Evolutionary conservation across 2,797 vertebrate species (phyloP).

Genomic region (Babyrousa celebensis): DNA sequence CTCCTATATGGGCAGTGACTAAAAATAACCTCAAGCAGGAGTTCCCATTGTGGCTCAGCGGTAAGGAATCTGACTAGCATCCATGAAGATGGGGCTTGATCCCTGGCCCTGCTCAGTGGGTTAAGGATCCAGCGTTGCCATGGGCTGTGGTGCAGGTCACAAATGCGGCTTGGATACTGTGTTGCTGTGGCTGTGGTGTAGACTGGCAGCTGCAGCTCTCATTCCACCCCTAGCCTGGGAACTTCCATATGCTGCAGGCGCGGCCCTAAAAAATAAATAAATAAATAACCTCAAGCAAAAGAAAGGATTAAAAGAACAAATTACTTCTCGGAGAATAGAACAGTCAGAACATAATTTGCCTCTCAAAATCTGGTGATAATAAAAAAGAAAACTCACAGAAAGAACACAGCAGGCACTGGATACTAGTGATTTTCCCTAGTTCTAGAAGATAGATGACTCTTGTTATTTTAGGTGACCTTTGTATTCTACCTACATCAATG

Average conservation of each 20-base stretch:
- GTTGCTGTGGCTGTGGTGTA: too few species aligned
- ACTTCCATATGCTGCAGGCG: too few species aligned
- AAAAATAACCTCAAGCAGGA: not conserved
- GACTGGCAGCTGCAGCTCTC: too few species aligned
- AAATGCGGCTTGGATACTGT: too few species aligned
- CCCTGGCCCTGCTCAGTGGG: too few species aligned
- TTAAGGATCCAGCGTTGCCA: too few species aligned
- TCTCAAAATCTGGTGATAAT: not conserved
- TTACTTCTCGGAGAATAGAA: not conserved
- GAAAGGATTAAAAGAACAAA: conserved; percentile 5
- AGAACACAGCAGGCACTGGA: not conserved
- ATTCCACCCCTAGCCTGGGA: too few species aligned
- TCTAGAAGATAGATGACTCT: not conserved
- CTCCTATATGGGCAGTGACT: not conserved
- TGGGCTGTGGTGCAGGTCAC: too few species aligned
- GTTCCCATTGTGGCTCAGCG: too few species aligned
- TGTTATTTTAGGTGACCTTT: conserved; percentile 19
- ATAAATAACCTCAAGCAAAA: conserved; percentile 4
- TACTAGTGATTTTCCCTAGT: not conserved
- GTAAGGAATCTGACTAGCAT: too few species aligned
- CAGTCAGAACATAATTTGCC: not conserved
- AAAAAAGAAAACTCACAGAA: not conserved
- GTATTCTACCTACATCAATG: conserved; percentile 6
- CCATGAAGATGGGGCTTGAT: too few species aligned
- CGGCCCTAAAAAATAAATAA: too few species aligned